phyloP scores from a whole-genome alignment of 2,113 vertebrate genomes.

The Antigone vipio region DNA sequence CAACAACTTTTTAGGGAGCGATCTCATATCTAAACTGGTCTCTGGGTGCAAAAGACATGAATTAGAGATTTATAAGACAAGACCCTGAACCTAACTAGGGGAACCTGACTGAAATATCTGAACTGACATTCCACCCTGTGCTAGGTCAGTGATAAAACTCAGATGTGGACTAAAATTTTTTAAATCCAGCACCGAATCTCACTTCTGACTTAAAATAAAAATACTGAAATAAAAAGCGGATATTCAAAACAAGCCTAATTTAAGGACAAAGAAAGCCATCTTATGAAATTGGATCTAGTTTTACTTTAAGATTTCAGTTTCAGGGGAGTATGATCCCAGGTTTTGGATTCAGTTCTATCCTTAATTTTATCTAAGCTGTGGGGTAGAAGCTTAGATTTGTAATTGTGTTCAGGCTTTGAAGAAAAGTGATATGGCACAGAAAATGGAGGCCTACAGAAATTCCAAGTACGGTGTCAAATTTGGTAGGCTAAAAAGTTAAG shows the following conservation, averaged over 20 bases:
- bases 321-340: neutral
- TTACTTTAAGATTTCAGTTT: neutral
- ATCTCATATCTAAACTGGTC: neutral
- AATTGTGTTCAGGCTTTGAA: neutral
- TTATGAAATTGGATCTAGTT: neutral
- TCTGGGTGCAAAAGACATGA: neutral
- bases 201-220: neutral
- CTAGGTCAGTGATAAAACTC: neutral
- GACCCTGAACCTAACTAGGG: neutral
- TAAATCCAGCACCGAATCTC: neutral
- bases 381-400: neutral
- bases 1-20: neutral
- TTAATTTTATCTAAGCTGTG: neutral
- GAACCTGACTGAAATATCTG: constrained; percentile 14
- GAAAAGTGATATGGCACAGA: neutral
- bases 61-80: constrained; percentile 20
- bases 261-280: neutral
- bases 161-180: neutral
- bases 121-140: neutral
- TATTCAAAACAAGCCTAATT: neutral
- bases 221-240: neutral
- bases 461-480: neutral
- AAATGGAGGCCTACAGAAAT: neutral
- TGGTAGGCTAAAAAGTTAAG: neutral
- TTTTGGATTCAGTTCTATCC: neutral